Conservation (phyloP, 2,888 invertebrate genomes). For the Alloscopus bannaensis region DNA sequence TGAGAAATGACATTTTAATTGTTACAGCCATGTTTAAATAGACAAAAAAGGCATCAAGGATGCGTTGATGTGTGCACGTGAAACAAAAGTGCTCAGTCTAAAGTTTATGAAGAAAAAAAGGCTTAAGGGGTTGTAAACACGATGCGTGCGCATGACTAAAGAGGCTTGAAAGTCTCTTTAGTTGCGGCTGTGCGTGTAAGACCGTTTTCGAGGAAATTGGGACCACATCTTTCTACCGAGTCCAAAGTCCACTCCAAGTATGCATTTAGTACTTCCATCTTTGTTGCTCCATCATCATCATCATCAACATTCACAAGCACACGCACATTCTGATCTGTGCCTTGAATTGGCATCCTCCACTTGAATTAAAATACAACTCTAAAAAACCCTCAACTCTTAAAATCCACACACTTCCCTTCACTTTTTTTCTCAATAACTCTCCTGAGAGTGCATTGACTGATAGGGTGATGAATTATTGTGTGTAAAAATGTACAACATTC, state of each 20-base stretch:
- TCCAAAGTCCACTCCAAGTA: conserved; percentile 39
- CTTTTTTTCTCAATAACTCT: conserved; percentile 29
- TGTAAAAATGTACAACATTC: too few relatives aligned
- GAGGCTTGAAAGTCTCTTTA: too few relatives aligned
- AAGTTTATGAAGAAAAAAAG: too few relatives aligned
- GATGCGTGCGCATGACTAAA: neutral
- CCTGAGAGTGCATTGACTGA: conserved; percentile 47
- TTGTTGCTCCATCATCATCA: conserved; percentile 5
- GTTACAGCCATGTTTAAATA: too few relatives aligned
- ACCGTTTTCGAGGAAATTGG: conserved; percentile 41
- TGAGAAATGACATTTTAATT: too few relatives aligned
- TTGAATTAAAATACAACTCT: conserved; percentile 5
- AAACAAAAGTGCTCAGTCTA: too few relatives aligned
- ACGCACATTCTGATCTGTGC: neutral
- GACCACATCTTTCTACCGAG: conserved; percentile 20
- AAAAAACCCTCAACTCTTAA: too few relatives aligned
- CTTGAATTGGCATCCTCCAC: neutral
- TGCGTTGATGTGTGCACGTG: too few relatives aligned
- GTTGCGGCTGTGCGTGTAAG: too few relatives aligned
- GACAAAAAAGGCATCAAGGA: too few relatives aligned
- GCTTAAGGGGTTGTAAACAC: too few relatives aligned
- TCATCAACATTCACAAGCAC: conserved; percentile 7
- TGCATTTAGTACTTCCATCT: conserved; percentile 3
- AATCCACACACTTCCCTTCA: conserved; percentile 11
- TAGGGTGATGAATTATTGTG: neutral